A percentile compares a stretch with the other conserved stretches of the same genome.
Evolutionary conservation across 2,888 invertebrate species (phyloP).

Genomic region (Melanotus villosus): DNA sequence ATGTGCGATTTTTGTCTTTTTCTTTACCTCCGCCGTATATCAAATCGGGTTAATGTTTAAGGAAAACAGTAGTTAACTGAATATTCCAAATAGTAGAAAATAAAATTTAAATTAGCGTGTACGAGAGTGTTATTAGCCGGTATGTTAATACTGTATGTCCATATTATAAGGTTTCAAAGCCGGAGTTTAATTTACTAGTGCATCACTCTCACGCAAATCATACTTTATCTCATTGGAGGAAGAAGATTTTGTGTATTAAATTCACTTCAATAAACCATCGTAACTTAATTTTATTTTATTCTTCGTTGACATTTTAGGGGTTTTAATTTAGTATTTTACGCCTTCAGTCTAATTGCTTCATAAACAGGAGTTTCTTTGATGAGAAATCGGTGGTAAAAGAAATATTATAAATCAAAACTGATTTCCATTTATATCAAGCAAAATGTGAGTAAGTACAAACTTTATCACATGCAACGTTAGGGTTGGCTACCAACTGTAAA

Average conservation of each 20-base stretch:
- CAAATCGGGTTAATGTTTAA: background rate
- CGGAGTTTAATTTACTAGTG: slow-evolving; percentile 36
- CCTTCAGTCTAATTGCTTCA: too few species aligned
- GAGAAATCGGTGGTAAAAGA: background rate
- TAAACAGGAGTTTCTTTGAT: too few species aligned
- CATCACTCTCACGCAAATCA: slow-evolving; percentile 35
- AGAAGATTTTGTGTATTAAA: background rate
- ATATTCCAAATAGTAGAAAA: too few species aligned
- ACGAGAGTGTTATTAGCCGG: background rate
- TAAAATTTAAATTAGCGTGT: too few species aligned
- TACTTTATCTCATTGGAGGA: slow-evolving; percentile 19
- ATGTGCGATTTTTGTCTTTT: too few species aligned
- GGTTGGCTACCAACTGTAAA: slow-evolving; percentile 64
- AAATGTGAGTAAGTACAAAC: slow-evolving; percentile 16
- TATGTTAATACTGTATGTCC: background rate
- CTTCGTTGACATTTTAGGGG: too few species aligned
- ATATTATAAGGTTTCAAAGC: background rate
- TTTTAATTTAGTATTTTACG: too few species aligned
- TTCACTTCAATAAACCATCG: too few species aligned
- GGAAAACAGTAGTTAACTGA: too few species aligned
- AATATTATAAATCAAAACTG: slow-evolving; percentile 2
- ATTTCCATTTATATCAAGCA: slow-evolving; percentile 7
- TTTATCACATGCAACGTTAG: slow-evolving; percentile 59
- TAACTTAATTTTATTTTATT: too few species aligned
- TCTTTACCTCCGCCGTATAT: background rate